Evolutionary conservation across 2,888 invertebrate species (phyloP), one percentile per base, ranked within the genome.

Genomic region (Xanthostigma xanthostigma): DNA sequence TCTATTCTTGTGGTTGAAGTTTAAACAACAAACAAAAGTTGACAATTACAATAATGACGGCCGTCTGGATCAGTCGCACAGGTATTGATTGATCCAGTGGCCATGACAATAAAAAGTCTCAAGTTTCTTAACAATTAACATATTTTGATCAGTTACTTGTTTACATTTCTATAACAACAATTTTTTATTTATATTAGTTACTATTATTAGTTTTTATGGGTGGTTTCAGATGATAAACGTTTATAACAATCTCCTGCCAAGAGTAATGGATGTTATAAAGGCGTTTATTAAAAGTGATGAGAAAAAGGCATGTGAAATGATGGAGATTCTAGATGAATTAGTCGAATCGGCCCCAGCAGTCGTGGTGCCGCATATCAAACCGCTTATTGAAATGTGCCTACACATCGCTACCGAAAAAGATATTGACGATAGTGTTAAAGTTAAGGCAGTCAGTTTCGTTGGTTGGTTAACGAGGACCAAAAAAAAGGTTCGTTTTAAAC

Each of bases 361-460:
- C 11, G 65, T 82, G 48, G 70, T 75, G 8, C 78, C 80, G 9
- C 78, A 82, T 57, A 68, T 85, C 3, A 78, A 77, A 59, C 59
- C 70, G 14, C 65, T 84, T 10, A 64, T 84, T 9, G 75, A 78
- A 46, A 75, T 84, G 64, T 83, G 82, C 61, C 66, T 87, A 45
- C 71, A 74, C 56, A 70, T 81, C 14, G 75, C 77, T 10, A 70
- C 69, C 50, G 75, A 80, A 51, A 65, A 65, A 44, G 64, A 71
- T 12, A 64, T 79, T 12, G 75, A 76, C 6, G 75, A 76, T 52
- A 68, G 72, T 36, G 68, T 85, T 10, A 75, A 83, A 58, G 75
- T 81, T 5, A 83, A 83, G 64, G 77, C 81, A 2, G 72, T 86
- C 13, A 71, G 75, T 41, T 78, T 81, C 49, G 70, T 84, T 50